Conservation (phyloP, 1,140 invertebrate species). For the Drosophila prosaltans region DNA sequence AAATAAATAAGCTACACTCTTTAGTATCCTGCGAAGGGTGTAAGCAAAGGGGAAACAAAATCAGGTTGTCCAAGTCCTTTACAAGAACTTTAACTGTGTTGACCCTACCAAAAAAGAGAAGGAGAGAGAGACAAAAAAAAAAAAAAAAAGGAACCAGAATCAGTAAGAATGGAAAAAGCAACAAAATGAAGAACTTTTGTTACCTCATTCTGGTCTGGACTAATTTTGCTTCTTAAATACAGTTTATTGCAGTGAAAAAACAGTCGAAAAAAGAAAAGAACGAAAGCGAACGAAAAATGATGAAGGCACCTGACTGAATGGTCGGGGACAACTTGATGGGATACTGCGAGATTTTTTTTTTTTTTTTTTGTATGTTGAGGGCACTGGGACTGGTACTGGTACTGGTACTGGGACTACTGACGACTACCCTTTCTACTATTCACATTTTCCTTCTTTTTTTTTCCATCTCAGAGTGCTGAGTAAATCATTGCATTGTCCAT, state of each 20-base stretch:
- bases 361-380: not conserved
- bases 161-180: not conserved
- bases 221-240: slow-evolving; percentile 63
- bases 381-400: not conserved
- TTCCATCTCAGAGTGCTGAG: slow-evolving; percentile 38
- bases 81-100: slow-evolving; percentile 5
- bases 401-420: not conserved
- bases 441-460: not conserved
- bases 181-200: slow-evolving; percentile 14
- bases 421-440: not conserved
- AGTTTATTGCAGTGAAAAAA: slow-evolving; percentile 35
- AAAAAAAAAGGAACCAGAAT: not conserved
- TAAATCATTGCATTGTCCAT: slow-evolving; percentile 80
- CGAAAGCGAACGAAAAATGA: not conserved
- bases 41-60: not conserved
- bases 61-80: not conserved
- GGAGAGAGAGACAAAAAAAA: not conserved
- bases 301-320: no score
- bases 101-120: slow-evolving; percentile 2
- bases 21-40: slow-evolving; percentile 12
- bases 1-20: slow-evolving; percentile 53
- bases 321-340: no score
- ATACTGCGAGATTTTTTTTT: no score
- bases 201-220: slow-evolving; percentile 30
- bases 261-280: slow-evolving; percentile 1